A percentile compares a stretch with the other conserved stretches of the same genome.
Evolutionary conservation across 2,797 vertebrate genomes (phyloP).

Genomic region (Pygocentrus nattereri): DNA sequence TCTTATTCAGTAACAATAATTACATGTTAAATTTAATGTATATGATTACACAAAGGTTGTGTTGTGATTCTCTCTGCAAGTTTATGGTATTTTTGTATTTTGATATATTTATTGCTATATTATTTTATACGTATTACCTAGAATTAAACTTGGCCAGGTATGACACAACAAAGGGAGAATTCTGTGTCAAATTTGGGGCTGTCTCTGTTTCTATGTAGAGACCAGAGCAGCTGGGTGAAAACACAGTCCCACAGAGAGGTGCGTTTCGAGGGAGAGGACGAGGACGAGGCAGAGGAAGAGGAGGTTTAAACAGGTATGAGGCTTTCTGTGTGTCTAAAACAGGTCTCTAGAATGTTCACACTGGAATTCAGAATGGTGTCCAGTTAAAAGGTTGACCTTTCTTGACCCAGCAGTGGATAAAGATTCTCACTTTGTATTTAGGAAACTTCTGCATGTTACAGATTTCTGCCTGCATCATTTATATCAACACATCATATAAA

Average conservation of each 20-base stretch:
- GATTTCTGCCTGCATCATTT: not conserved
- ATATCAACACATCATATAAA: not conserved
- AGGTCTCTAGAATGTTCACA: no score
- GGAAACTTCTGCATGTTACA: not conserved
- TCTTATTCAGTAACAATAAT: no score
- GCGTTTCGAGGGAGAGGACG: constrained; percentile 51
- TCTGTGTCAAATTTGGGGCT: not conserved
- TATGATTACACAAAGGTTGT: no score
- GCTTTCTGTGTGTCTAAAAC: not conserved
- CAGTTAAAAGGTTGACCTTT: not conserved
- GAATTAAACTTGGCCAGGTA: not conserved
- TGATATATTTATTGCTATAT: not conserved
- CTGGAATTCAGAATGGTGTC: not conserved
- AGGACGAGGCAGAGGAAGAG: constrained; percentile 52
- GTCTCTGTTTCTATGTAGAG: constrained; percentile 35
- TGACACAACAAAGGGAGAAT: no score
- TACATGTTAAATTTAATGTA: no score
- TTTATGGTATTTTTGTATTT: not conserved
- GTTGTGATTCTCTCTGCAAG: no score
- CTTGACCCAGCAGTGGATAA: not conserved
- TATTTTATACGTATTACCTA: not conserved
- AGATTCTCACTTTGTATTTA: no score
- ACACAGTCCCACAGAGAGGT: constrained; percentile 40
- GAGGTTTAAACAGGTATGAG: constrained; percentile 54
- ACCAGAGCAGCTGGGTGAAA: constrained; percentile 45